Evolutionary conservation across 2,113 vertebrate species (phyloP), one percentile per base, ranked within the genome.

Genomic region (Vulpes ferrilata): DNA sequence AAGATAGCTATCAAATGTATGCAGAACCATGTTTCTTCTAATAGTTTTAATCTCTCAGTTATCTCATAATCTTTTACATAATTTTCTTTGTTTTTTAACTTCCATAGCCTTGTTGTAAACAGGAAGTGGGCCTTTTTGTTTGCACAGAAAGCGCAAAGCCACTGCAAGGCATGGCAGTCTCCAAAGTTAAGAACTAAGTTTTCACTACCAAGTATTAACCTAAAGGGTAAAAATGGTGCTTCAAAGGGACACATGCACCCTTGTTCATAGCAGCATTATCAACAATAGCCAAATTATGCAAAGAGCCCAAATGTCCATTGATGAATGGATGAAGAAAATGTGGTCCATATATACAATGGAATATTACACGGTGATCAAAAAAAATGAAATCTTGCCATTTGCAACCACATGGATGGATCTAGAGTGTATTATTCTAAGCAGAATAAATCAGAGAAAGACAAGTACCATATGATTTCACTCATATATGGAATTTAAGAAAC

Each of bases 21-120:
- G 27, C 48, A 80, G 25, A 97, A 79, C 17, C 2, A 1, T 83
- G 27, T 92, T 96, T 88, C 51, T 95, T 67, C 38, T 88, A n/a
- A 69, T 9, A 81, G 8, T 83, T 93, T 96, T 90, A 62, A 62
- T 38, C 48, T 74, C 32, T 76, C 79, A 90, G n/a, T 20, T 32
- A 89, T 96, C 92, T 96, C 32, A 96, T 92, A 84, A 95, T 53
- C 43, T 93, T 95, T 97, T 90, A 78, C 5, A 27, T 90, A 93
- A 71, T 48, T 69, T 80, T 62, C 27, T 89, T 95, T 88, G 32
- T 88, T 96, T 85, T 95, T 92, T 78, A 87, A 90, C 57, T 83
- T 80, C 48, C 53, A 81, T 22, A 74, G 17, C 69, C 30, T 80
- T 86, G 23, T 82, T 94, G n/a, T 60, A 85, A 91, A 74, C 90